These are phyloP conservation scores for Agonum fuliginosum DNA, from an alignment of 2,888 invertebrate genomes.

Conservation along the genomic window DNA sequence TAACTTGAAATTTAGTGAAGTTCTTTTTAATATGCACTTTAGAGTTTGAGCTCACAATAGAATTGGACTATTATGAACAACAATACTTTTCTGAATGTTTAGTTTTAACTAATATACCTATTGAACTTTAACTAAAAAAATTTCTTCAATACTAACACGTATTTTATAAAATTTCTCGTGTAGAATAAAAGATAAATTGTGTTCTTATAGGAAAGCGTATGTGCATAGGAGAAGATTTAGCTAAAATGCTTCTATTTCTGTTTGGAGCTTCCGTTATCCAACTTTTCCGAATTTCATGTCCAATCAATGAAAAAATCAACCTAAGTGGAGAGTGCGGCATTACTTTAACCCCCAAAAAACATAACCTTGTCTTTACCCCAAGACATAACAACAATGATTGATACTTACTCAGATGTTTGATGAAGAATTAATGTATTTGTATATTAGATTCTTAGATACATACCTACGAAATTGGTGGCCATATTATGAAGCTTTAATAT, in stretches of 20 bases:
- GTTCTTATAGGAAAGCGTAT: constrained; percentile 82
- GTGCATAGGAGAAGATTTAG: constrained; percentile 90
- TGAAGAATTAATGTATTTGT: constrained; percentile 5
- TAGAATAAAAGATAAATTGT: neutral
- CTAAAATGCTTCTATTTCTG: constrained; percentile 81
- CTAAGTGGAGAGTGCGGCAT: constrained; percentile 85
- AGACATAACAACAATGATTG: constrained; percentile 51
- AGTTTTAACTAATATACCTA: too few relatives aligned
- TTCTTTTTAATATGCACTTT: too few relatives aligned
- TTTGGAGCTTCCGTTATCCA: constrained; percentile 80
- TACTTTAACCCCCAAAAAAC: constrained; percentile 81
- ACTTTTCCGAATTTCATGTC: constrained; percentile 74
- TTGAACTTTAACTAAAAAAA: neutral
- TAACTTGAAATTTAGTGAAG: too few relatives aligned
- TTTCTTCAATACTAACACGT: neutral
- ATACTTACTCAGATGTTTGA: neutral
- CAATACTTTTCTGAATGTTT: too few relatives aligned
- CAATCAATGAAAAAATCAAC: constrained; percentile 72
- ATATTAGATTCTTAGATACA: neutral
- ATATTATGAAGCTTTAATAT: constrained; percentile 24
- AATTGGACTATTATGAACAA: too few relatives aligned
- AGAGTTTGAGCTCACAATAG: too few relatives aligned
- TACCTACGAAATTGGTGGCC: constrained; percentile 1
- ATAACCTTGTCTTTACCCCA: constrained; percentile 72
- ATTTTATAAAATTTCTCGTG: neutral